Base-by-base conservation (phyloP, 2,113 vertebrate genomes). In the Salminus brasiliensis region DNA sequence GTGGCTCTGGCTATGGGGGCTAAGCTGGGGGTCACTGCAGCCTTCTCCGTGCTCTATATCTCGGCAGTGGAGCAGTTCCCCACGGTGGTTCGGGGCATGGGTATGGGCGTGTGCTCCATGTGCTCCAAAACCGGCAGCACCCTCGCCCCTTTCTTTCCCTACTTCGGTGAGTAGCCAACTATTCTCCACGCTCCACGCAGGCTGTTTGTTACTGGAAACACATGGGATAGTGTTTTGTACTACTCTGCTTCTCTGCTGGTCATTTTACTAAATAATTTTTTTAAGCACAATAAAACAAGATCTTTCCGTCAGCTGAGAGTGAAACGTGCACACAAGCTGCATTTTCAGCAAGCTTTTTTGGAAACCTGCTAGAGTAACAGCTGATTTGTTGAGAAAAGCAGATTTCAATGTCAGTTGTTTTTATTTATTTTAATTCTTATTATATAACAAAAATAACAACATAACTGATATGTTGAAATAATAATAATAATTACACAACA, bases 41-140 rank as follows among this genome's bases (percentile, higher is more conserved):
- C 84, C 1, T 90, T 80, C 12, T 1, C 63, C 5, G 27, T 88
- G 3, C 52, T 79, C 5, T 85, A 21, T 30, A 23, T 91, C 52
- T 76, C 83, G 15, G 77, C 85, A 1, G 80, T 78, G 68, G 89
- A 91, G 81, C 82, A 89, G 52, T 80, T 86, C 21, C 89, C 87
- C 49, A 89, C 89, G 0, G 85, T 87, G 43, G 79, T 91, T 81
- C 87, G 89, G 27, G 89, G 83, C 57, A 89, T 88, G 83, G 90
- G 88, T 30, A 18, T 90, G 43, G 88, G 87, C 0, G 1, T 87
- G 1, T 16, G 43, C 23, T 79, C 85, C 52, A 86, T 85, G 74
- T 82, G 68, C 55, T 85, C 71, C 55, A 74, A 60, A 65, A 65
- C 85, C 0, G 83, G 87, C 66, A 78, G 49, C 72, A 79, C 83